These are phyloP conservation scores for crab-eating macaque (Macaca fascicularis) DNA, from an alignment of 2,113 vertebrate species.

Conservation along the genomic window DNA sequence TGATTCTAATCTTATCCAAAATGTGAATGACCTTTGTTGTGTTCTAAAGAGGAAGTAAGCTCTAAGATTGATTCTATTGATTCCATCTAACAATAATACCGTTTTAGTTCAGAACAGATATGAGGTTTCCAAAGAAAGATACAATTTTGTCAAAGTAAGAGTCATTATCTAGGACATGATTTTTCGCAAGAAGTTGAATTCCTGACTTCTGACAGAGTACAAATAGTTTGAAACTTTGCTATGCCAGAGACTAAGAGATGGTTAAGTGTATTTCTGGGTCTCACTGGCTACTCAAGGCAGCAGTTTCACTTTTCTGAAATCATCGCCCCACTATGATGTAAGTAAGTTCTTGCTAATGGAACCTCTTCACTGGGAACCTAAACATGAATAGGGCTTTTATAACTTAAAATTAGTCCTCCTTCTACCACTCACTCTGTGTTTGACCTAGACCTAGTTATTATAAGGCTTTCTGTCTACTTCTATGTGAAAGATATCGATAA, in stretches of 20 bases:
- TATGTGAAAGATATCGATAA: background rate
- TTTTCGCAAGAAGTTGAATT: background rate
- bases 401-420: background rate
- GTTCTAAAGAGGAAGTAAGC: background rate
- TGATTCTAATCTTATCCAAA: background rate
- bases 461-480: background rate
- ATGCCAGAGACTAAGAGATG: background rate
- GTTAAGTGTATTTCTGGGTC: background rate
- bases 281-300: background rate
- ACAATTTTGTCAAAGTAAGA: background rate
- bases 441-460: background rate
- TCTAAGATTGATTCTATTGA: background rate
- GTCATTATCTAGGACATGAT: background rate
- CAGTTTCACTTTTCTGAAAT: background rate
- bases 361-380: background rate
- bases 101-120: background rate
- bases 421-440: fast-evolving
- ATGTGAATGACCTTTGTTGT: background rate
- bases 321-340: too few relatives aligned
- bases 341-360: background rate
- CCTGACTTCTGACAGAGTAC: background rate
- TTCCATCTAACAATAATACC: background rate
- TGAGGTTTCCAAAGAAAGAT: background rate
- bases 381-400: background rate
- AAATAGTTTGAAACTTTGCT: background rate